Evolutionary conservation across 2,797 vertebrate species (phyloP).

Genomic region (Botia almorhae): DNA sequence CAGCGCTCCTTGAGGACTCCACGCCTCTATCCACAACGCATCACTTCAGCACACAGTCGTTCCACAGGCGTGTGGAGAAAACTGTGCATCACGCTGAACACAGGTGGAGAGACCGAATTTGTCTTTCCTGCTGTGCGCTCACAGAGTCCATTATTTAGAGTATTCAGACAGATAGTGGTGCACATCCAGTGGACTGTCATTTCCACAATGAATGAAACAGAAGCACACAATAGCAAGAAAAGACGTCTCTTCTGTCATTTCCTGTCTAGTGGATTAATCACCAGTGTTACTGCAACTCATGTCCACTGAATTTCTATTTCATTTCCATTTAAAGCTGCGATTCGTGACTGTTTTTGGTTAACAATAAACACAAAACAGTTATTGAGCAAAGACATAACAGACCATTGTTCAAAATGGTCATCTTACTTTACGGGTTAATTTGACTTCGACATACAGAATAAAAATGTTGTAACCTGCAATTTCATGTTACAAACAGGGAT

Average conservation of each 20-base stretch:
- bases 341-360: too few relatives aligned
- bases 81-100: not conserved
- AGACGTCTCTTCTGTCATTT: not conserved
- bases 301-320: not conserved
- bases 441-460: too few relatives aligned
- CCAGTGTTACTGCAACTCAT: not conserved
- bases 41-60: slow-evolving; percentile 33
- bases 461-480: too few relatives aligned
- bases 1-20: slow-evolving; percentile 45
- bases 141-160: slow-evolving; percentile 2
- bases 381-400: too few relatives aligned
- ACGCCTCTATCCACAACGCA: slow-evolving; percentile 17
- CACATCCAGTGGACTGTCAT: not conserved
- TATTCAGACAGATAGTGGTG: not conserved
- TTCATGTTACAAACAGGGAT: too few relatives aligned
- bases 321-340: not conserved
- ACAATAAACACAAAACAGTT: too few relatives aligned
- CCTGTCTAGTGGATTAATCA: not conserved
- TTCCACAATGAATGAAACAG: not conserved
- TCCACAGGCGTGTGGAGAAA: not conserved
- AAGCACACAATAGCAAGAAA: not conserved
- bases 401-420: not conserved
- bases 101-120: not conserved
- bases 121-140: not conserved
- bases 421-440: too few relatives aligned